Percentiles rank a stretch among this genome's conserved stretches.
Evolutionary conservation across 2,888 invertebrate species (phyloP).

Genomic region (Hemistola chrysoprasaria): DNA sequence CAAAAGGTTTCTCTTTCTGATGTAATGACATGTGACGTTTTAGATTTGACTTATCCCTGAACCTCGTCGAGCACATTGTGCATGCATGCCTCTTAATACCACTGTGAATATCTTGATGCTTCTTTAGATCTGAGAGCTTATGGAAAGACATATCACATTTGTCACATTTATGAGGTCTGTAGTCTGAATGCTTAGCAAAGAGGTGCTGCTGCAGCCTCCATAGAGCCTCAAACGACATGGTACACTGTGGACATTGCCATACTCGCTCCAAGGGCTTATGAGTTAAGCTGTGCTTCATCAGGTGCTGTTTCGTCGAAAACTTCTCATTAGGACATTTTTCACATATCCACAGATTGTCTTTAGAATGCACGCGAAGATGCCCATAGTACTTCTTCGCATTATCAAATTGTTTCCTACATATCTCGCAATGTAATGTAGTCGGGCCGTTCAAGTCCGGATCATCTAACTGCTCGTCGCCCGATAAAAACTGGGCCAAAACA

Average conservation of each 20-base stretch:
- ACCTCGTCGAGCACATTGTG: constrained; percentile 46
- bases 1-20: constrained; percentile 53
- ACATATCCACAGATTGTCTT: constrained; percentile 71
- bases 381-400: constrained; percentile 76
- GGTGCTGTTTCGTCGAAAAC: constrained; percentile 68
- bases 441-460: constrained; percentile 73
- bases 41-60: constrained; percentile 64
- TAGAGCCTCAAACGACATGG: constrained; percentile 64
- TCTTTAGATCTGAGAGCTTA: constrained; percentile 66
- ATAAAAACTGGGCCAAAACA: constrained; percentile 67
- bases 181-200: constrained; percentile 65
- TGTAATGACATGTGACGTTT: constrained; percentile 61
- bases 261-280: constrained; percentile 65
- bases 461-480: constrained; percentile 65
- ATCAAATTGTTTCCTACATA: constrained; percentile 70
- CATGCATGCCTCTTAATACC: constrained; percentile 53
- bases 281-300: constrained; percentile 66
- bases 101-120: constrained; percentile 59
- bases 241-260: constrained; percentile 70
- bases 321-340: constrained; percentile 68
- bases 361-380: constrained; percentile 71
- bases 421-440: constrained; percentile 69
- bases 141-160: constrained; percentile 64
- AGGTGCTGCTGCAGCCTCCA: constrained; percentile 71
- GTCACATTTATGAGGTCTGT: constrained; percentile 71